Evolutionary conservation across 2,797 vertebrate species (phyloP), one percentile per base, ranked within the genome.

Genomic region (Dipus sagitta): DNA sequence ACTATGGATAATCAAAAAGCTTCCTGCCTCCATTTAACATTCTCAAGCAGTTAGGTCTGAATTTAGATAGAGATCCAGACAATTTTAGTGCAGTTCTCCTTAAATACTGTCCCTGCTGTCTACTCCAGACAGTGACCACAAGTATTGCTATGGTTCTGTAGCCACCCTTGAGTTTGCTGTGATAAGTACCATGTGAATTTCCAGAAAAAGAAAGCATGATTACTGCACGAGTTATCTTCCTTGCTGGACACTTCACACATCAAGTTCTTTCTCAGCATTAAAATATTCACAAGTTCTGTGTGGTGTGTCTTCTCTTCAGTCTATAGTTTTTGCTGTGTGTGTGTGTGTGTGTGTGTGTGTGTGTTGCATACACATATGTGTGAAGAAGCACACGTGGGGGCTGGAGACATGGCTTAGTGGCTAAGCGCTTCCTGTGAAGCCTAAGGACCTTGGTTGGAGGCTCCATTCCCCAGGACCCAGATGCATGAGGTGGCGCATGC

Each of bases 1-100:
- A 95, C 28, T 68, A 82, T 86, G 92, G 91, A 95, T 88, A 95
- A 95, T 96, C 96, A 96, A 95, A 96, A 94, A 93, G 11, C 81
- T 97, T 97, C 96, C 96, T 96, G 95, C 65, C 47, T 81, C 30
- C 60, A 60, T 75, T 79, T 86, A 88, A 90, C 90, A 72, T 76
- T 96, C 90, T 88, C 71, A 32, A 94, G 74, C 78, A 38, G 65
- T 88, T 30, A 84, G 47, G 23, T 85, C 38, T 58, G 54, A 71
- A 80, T 88, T 95, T 81, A 91, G 77, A 82, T 18, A 87, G 77
- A 42, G n/a, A 80, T 26, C 21, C 30, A 58, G 47, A 58, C 3
- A 20, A 20, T 15, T 58, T 62, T 24, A 47, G 62, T 68, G 34
- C 32, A 52, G 80, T 28, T 76, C 71, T 92, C 32, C 52, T 80